Conservation (phyloP, 1,140 invertebrate species). For the Bemisia tabaci region DNA sequence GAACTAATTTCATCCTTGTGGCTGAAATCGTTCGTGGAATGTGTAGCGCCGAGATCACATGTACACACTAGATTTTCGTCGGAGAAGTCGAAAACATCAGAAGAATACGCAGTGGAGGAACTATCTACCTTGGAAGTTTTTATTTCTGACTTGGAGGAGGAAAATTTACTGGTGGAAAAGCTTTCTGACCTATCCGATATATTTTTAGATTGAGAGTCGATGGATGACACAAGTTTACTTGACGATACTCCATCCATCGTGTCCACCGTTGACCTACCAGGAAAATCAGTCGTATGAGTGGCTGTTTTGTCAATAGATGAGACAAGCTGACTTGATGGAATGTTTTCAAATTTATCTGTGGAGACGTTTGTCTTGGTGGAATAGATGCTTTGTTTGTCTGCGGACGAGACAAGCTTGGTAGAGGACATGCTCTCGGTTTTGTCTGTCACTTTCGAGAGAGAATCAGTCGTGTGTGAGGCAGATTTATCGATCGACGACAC, state of each 20-base stretch:
- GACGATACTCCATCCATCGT: not conserved
- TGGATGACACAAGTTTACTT: not conserved
- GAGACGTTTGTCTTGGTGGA: not conserved
- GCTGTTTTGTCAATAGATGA: not conserved
- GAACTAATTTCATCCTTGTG: too few species aligned
- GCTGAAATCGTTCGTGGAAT: too few species aligned
- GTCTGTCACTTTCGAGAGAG: not conserved
- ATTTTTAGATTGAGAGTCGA: too few species aligned
- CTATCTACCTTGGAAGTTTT: too few species aligned
- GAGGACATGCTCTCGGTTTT: not conserved
- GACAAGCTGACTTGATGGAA: not conserved
- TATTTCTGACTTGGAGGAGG: not conserved
- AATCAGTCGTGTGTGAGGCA: not conserved
- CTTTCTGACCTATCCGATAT: not conserved
- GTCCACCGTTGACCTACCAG: too few species aligned
- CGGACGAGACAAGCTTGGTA: not conserved
- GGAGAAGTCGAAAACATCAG: too few species aligned
- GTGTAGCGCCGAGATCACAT: too few species aligned
- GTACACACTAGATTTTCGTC: not conserved
- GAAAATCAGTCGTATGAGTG: too few species aligned
- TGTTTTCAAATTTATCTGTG: not conserved
- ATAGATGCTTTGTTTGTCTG: not conserved
- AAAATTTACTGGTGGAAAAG: too few species aligned
- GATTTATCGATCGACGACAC: not conserved
- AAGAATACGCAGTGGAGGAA: too few species aligned